Conservation (phyloP, 2,797 vertebrate genomes). For the Mareca strepera region DNA sequence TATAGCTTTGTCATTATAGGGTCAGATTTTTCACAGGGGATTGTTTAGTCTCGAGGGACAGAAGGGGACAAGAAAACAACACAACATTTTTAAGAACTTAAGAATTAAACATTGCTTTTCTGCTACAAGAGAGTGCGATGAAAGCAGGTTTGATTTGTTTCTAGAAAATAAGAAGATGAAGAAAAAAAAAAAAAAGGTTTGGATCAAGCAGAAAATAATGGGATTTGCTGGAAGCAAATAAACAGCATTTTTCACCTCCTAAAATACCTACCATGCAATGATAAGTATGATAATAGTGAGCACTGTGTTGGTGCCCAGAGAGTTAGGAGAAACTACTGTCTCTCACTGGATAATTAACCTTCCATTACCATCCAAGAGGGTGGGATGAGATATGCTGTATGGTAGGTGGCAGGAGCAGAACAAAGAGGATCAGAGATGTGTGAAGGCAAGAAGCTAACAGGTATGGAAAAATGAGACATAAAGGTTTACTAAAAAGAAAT, state of each 20-base stretch:
- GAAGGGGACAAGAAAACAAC: constrained; percentile 6
- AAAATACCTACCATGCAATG: neutral
- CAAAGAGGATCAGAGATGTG: neutral
- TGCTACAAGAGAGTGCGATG: neutral
- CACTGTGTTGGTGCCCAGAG: neutral
- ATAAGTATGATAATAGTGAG: neutral
- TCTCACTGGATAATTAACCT: neutral
- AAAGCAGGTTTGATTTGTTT: neutral
- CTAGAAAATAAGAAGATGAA: neutral
- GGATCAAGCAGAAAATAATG: neutral
- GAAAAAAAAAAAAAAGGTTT: neutral
- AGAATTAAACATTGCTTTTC: neutral
- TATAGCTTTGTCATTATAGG: neutral
- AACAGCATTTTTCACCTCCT: neutral
- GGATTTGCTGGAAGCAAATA: neutral
- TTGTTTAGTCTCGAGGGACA: neutral
- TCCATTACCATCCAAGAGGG: neutral
- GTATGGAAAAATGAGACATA: neutral
- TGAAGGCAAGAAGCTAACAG: neutral
- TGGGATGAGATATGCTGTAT: neutral
- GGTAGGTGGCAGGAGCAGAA: neutral
- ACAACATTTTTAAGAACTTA: neutral
- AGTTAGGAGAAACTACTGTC: neutral
- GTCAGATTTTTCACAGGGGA: constrained; percentile 20
- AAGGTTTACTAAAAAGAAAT: neutral